Evolutionary conservation across 2,113 vertebrate genomes (phyloP).

Genomic region (Lethenteron camtschaticum): DNA sequence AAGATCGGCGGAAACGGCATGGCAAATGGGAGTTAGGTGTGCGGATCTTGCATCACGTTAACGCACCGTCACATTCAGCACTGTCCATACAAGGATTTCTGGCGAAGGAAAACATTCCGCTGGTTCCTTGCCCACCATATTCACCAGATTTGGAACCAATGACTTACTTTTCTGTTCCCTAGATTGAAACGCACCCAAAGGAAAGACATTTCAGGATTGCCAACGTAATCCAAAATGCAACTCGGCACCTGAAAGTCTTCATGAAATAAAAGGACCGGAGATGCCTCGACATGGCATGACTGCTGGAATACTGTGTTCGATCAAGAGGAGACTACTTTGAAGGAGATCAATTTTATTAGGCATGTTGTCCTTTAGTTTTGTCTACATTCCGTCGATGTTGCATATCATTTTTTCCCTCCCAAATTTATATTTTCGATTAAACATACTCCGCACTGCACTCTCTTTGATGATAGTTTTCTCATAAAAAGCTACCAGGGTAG

Average conservation of each 20-base stretch:
- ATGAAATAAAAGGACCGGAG: not conserved
- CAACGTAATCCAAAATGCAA: slow-evolving; percentile 1
- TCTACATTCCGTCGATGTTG: too few relatives aligned
- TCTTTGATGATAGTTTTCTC: too few relatives aligned
- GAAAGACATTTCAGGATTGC: not conserved
- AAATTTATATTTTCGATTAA: too few relatives aligned
- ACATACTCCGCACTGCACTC: too few relatives aligned
- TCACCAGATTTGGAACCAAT: not conserved
- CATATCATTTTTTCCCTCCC: too few relatives aligned
- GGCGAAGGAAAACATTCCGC: not conserved
- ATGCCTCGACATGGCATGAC: not conserved
- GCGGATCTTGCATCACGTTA: slow-evolving; percentile 2
- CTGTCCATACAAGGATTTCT: not conserved
- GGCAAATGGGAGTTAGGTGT: not conserved
- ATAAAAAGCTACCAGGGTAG: too few relatives aligned
- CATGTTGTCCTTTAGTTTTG: not conserved
- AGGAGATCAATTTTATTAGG: not conserved
- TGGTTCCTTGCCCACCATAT: not conserved
- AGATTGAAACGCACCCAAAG: not conserved
- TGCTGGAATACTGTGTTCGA: not conserved
- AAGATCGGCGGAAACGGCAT: not conserved
- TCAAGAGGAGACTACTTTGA: slow-evolving; percentile 2
- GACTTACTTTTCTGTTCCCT: not conserved
- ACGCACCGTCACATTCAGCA: not conserved
- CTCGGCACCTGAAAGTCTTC: not conserved